Conservation (phyloP, 2,797 vertebrate genomes). For the Spheniscus humboldti region DNA sequence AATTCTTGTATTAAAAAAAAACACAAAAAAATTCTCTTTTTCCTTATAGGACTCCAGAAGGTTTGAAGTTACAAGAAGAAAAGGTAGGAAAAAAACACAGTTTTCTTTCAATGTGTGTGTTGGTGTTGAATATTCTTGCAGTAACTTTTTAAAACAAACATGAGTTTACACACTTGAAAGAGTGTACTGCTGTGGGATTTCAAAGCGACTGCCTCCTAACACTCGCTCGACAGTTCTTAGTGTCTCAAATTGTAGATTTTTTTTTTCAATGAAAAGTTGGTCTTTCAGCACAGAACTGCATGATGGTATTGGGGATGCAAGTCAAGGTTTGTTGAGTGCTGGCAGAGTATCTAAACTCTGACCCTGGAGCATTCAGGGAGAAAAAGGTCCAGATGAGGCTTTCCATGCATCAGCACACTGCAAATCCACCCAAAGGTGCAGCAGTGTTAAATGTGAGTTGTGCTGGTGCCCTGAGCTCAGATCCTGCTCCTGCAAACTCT, state of each 20-base stretch:
- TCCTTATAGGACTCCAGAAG: slow-evolving; percentile 71
- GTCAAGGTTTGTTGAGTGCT: background rate
- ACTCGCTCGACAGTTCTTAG: background rate
- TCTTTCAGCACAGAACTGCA: background rate
- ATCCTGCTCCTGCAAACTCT: background rate
- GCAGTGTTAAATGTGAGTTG: background rate
- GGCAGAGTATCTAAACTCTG: background rate
- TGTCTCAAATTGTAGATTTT: background rate
- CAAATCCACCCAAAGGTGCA: background rate
- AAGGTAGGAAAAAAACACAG: slow-evolving; percentile 68
- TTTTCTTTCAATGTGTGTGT: slow-evolving; percentile 14
- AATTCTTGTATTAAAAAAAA: slow-evolving; percentile 13
- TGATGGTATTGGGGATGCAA: background rate
- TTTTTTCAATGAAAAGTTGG: background rate
- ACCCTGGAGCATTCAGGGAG: background rate
- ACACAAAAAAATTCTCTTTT: slow-evolving; percentile 53
- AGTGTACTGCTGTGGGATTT: background rate
- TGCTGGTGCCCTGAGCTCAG: background rate
- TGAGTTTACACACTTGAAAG: background rate
- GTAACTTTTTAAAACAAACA: background rate
- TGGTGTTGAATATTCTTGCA: background rate
- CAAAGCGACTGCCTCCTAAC: background rate
- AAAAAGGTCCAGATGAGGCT: background rate
- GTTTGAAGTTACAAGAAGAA: slow-evolving; percentile 71
- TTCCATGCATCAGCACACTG: background rate